Evolutionary conservation across 30 jellyfish, hydroid and myxozoan species (phyloP).

Genomic region (Pseudorhiza aurosa): DNA sequence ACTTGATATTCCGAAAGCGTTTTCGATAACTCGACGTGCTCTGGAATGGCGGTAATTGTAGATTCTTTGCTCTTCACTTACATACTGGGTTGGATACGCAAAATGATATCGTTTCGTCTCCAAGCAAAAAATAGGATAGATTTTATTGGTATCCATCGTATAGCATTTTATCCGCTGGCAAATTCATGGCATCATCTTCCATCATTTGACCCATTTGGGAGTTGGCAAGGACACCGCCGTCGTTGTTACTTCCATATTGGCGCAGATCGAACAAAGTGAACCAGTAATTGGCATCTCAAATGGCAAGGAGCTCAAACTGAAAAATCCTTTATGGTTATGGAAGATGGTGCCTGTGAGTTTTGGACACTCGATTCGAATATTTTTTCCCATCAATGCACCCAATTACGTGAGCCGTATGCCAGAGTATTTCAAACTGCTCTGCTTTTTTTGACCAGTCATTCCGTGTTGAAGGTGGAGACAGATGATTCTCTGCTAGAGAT

Average conservation of each 20-base stretch:
- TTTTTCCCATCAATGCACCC: neutral
- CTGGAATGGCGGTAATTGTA: conserved; percentile 49
- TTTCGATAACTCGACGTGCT: conserved; percentile 20
- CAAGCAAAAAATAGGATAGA: conserved; percentile 56
- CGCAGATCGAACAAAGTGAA: conserved; percentile 48
- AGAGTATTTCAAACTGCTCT: neutral
- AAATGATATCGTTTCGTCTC: conserved; percentile 58
- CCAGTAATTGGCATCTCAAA: conserved; percentile 64
- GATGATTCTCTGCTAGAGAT: neutral
- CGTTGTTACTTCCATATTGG: conserved; percentile 60
- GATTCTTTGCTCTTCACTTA: conserved; percentile 23
- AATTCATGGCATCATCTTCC: conserved; percentile 23
- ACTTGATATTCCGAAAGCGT: conserved; percentile 32
- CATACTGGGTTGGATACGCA: neutral
- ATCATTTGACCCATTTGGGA: conserved; percentile 34
- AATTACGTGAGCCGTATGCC: conserved; percentile 5
- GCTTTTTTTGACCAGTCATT: conserved; percentile 2
- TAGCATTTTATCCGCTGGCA: conserved; percentile 8
- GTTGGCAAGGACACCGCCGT: conserved; percentile 38
- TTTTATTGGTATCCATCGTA: conserved; percentile 4
- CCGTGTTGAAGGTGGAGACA: neutral
- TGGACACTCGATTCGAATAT: neutral
- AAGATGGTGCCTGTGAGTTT: neutral
- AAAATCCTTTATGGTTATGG: conserved; percentile 48
- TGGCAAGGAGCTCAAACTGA: conserved; percentile 61